These are phyloP conservation scores for Crotalus tigris DNA, from an alignment of 2,113 vertebrate species.

Conservation along the genomic window DNA sequence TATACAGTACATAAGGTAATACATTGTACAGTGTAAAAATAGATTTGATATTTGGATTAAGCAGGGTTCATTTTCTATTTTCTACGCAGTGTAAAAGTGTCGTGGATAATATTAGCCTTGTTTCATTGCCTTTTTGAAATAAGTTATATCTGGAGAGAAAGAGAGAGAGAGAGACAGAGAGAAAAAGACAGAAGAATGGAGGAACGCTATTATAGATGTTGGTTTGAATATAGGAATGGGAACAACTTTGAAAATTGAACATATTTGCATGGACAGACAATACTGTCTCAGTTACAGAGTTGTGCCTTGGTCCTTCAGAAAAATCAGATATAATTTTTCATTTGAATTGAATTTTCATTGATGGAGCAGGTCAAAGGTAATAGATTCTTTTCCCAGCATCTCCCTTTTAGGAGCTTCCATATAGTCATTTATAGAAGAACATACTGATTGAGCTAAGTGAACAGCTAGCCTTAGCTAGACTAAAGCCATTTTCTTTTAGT, in stretches of 20 bases:
- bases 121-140: background rate
- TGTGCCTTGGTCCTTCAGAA: background rate
- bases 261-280: background rate
- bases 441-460: background rate
- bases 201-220: background rate
- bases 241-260: background rate
- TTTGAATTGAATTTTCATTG: background rate
- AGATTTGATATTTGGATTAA: background rate
- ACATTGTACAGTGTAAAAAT: background rate
- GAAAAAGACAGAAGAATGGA: background rate
- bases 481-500: background rate
- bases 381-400: background rate
- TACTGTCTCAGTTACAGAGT: background rate
- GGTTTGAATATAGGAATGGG: background rate
- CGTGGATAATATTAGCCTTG: background rate
- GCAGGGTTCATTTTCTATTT: background rate
- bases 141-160: background rate
- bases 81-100: rapidly evolving
- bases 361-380: background rate
- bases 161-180: background rate
- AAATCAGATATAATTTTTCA: background rate
- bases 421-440: background rate
- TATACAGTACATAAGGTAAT: background rate
- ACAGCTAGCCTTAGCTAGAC: background rate
- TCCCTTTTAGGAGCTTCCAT: background rate